Evolutionary conservation across 2,797 vertebrate species (phyloP).

Genomic region (Anomalospiza imberbis): DNA sequence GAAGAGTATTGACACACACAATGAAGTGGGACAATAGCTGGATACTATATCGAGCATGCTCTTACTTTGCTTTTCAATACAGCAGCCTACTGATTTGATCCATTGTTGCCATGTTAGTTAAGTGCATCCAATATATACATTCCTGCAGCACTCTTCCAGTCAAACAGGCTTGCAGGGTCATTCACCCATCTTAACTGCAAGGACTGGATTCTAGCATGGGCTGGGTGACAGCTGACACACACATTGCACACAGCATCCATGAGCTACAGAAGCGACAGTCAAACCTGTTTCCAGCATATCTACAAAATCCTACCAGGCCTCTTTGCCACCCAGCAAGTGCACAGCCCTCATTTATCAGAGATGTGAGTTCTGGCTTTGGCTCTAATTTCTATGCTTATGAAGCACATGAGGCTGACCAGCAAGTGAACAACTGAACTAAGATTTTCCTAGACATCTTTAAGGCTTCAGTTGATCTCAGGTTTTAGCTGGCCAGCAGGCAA

Average conservation of each 20-base stretch:
- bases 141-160: not conserved
- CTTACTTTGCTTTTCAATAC: not conserved
- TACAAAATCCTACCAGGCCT: not conserved
- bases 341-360: not conserved
- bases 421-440: not conserved
- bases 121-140: not conserved
- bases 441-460: not conserved
- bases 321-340: not conserved
- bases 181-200: not conserved
- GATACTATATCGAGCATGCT: not conserved
- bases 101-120: not conserved
- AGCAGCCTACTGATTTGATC: not conserved
- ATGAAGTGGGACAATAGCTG: not conserved
- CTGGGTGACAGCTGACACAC: not conserved
- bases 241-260: rapidly evolving
- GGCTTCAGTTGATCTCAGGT: not conserved
- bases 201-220: not conserved
- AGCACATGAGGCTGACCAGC: not conserved
- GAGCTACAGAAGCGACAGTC: not conserved
- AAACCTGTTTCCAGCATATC: not conserved
- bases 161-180: not conserved
- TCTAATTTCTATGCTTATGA: not conserved
- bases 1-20: not conserved
- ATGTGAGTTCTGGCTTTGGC: not conserved
- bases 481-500: not conserved